A percentile compares a stretch with the other conserved stretches of the same genome.
These are phyloP conservation scores for Parambassis ranga DNA, from an alignment of 2,797 vertebrate genomes.

Conservation along the genomic window DNA sequence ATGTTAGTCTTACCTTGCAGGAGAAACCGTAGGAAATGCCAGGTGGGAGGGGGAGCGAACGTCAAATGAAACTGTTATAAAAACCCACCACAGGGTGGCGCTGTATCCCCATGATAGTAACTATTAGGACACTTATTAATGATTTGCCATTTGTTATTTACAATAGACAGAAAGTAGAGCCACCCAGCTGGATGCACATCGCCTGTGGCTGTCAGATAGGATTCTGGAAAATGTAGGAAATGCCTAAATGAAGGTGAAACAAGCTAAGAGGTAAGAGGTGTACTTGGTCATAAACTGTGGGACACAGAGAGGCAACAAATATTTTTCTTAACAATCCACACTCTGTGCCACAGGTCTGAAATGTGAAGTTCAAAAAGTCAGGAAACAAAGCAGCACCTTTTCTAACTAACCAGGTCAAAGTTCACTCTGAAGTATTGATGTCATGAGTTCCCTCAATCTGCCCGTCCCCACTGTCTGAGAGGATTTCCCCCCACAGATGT, in stretches of 20 bases:
- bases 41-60: too few relatives aligned
- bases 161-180: neutral
- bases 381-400: conserved; percentile 8
- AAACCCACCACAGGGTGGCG: too few relatives aligned
- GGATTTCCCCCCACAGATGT: conserved; percentile 65
- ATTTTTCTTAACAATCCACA: too few relatives aligned
- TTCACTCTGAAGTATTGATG: conserved; percentile 5
- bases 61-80: too few relatives aligned
- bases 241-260: neutral
- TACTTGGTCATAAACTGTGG: neutral
- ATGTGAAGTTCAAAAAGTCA: neutral
- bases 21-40: too few relatives aligned
- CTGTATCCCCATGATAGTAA: too few relatives aligned
- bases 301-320: too few relatives aligned
- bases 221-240: conserved; percentile 36
- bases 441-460: conserved; percentile 28
- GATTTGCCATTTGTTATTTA: too few relatives aligned
- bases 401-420: conserved; percentile 18
- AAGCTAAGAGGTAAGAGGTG: neutral
- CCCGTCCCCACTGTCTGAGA: conserved; percentile 21
- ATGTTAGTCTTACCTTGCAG: too few relatives aligned
- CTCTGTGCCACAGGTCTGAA: neutral
- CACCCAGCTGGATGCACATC: conserved; percentile 3
- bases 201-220: neutral
- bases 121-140: too few relatives aligned